phyloP scores from a whole-genome alignment of 2,113 vertebrate genomes.

The Formicarius rufipectus region DNA sequence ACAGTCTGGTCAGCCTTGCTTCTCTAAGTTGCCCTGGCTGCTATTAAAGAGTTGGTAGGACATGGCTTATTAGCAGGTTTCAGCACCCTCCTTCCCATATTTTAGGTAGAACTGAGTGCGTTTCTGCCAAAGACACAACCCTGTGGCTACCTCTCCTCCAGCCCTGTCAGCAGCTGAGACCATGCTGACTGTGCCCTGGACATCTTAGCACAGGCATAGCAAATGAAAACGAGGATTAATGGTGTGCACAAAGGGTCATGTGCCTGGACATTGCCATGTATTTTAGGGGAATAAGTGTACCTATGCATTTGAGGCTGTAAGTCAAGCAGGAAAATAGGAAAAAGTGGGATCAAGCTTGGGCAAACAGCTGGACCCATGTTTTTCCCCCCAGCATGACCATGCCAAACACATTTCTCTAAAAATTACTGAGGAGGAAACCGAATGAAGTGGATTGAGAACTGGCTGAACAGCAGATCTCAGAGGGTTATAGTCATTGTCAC shows the following conservation, averaged over 20 bases:
- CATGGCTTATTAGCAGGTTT: rapidly evolving
- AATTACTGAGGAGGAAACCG: neutral
- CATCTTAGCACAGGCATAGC: neutral
- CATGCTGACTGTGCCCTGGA: neutral
- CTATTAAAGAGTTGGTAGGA: neutral
- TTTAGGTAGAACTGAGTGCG: neutral
- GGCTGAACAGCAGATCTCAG: neutral
- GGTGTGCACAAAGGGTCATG: rapidly evolving
- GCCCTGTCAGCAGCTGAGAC: rapidly evolving
- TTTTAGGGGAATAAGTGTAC: neutral
- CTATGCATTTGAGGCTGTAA: rapidly evolving
- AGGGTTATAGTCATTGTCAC: neutral
- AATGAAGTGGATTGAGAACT: neutral
- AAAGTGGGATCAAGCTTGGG: neutral
- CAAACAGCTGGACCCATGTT: neutral
- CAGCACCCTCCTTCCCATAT: neutral
- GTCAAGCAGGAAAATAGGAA: neutral
- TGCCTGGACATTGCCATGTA: rapidly evolving
- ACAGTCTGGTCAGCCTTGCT: neutral
- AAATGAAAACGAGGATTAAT: neutral
- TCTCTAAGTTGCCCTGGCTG: neutral
- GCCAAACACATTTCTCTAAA: neutral
- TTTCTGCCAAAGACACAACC: neutral
- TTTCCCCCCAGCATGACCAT: rapidly evolving
- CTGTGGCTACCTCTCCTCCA: neutral